Conservation (phyloP, 2,888 invertebrate species). For the Agelastica alni region DNA sequence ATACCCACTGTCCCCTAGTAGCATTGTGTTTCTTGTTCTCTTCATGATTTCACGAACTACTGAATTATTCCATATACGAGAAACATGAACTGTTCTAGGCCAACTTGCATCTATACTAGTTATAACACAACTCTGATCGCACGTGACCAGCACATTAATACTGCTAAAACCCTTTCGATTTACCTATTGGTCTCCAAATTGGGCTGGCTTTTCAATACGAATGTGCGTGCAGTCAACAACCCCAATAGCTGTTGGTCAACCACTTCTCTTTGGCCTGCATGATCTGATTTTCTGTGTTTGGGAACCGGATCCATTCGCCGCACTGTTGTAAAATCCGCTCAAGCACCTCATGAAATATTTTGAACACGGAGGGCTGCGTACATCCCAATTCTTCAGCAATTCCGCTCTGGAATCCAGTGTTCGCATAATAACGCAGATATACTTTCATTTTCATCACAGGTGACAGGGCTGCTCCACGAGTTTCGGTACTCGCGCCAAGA, state of each 20-base stretch:
- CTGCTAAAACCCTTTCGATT: constrained; percentile 18
- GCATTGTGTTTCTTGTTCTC: too few species aligned
- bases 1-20: too few species aligned
- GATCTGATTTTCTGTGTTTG: constrained; percentile 23
- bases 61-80: constrained; percentile 5
- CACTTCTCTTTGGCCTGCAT: constrained; percentile 15
- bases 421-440: constrained; percentile 8
- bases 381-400: constrained; percentile 11
- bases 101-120: constrained; percentile 18
- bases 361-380: background rate
- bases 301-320: constrained; percentile 21
- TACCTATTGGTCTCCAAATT: constrained; percentile 19
- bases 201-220: too few species aligned
- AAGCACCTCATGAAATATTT: constrained; percentile 5
- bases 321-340: constrained; percentile 16
- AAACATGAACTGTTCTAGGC: constrained; percentile 13
- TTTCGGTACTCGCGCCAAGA: background rate
- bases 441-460: too few species aligned
- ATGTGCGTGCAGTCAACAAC: too few species aligned
- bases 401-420: constrained; percentile 7
- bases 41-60: constrained; percentile 7
- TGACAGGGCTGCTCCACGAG: background rate
- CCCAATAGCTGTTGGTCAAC: background rate
- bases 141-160: constrained; percentile 14
- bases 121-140: constrained; percentile 3